A percentile compares a stretch with the other conserved stretches of the same genome.
Conservation (phyloP, 2,113 vertebrate genomes). For the Australoheros scitulus region DNA sequence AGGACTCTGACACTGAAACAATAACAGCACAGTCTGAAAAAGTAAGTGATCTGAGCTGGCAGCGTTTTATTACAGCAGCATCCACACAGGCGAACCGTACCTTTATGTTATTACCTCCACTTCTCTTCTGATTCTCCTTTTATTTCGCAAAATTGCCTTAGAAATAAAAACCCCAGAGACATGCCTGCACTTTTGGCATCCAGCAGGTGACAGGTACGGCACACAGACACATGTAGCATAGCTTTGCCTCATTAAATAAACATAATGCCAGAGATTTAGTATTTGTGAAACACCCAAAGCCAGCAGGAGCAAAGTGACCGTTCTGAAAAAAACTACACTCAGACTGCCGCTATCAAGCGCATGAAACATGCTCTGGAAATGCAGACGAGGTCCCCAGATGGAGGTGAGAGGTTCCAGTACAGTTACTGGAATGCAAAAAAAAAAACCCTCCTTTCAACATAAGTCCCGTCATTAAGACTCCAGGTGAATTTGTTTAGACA, state of each 20-base stretch:
- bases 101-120: not conserved
- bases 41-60: not conserved
- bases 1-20: conserved; percentile 14
- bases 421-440: not conserved
- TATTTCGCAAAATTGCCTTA: not conserved
- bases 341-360: conserved; percentile 27
- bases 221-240: not conserved
- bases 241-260: not conserved
- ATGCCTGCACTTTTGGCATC: too few relatives aligned
- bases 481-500: not conserved
- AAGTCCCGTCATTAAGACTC: not conserved
- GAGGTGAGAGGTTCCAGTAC: conserved; percentile 1
- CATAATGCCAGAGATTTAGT: not conserved
- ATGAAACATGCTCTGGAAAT: not conserved
- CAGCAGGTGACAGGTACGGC: not conserved
- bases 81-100: not conserved
- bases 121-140: not conserved
- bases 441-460: not conserved
- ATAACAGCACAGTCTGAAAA: not conserved
- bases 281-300: not conserved
- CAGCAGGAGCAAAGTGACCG: not conserved
- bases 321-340: not conserved
- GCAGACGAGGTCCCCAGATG: conserved; percentile 39
- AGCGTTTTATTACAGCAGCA: not conserved
- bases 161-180: not conserved